Conservation (phyloP, 2,888 invertebrate genomes). For the Epirrita christyi region DNA sequence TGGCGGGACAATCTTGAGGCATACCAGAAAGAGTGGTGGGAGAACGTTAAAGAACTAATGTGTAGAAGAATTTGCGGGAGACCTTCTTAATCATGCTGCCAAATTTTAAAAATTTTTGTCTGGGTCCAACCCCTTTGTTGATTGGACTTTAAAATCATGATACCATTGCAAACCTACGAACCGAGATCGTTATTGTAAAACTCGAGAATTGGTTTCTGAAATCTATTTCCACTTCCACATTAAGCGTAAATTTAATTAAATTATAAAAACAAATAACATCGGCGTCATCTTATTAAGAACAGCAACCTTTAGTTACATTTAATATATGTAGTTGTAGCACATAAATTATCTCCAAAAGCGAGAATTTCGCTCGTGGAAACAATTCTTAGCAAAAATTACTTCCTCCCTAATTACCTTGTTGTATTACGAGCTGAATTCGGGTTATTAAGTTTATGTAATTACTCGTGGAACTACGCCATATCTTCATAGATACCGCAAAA, state of each 20-base stretch:
- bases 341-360: slow-evolving; percentile 15
- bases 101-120: too few species aligned
- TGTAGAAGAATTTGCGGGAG: too few species aligned
- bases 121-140: too few species aligned
- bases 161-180: too few species aligned
- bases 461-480: slow-evolving; percentile 12
- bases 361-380: slow-evolving; percentile 8
- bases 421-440: slow-evolving; percentile 24
- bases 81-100: too few species aligned
- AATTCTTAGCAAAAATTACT: slow-evolving; percentile 29
- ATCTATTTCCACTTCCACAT: slow-evolving; percentile 13
- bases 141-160: too few species aligned
- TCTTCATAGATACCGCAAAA: too few species aligned
- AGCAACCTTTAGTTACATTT: slow-evolving; percentile 17
- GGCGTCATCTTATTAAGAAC: neutral
- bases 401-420: slow-evolving; percentile 30
- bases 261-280: slow-evolving; percentile 21
- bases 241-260: slow-evolving; percentile 11
- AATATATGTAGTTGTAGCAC: slow-evolving; percentile 18
- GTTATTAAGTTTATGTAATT: slow-evolving; percentile 34
- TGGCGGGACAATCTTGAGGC: too few species aligned
- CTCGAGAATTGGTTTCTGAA: slow-evolving; percentile 1
- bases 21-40: too few species aligned
- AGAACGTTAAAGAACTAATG: too few species aligned
- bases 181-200: too few species aligned